These are phyloP conservation scores for Sphaerophoria taeniata DNA, from an alignment of 2,888 invertebrate genomes.

Conservation along the genomic window DNA sequence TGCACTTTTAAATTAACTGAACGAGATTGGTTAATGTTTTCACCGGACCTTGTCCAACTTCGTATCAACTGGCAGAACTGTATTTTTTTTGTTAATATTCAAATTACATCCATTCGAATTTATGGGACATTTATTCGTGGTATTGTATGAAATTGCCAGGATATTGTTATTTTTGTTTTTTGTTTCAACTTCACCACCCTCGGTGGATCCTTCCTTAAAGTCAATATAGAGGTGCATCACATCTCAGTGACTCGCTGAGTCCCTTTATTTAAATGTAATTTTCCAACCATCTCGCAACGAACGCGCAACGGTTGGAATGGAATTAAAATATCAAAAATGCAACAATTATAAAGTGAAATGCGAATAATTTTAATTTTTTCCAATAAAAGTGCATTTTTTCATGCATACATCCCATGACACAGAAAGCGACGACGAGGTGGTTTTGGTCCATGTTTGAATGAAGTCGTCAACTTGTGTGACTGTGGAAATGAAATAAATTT, in stretches of 20 bases:
- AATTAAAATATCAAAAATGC: slow-evolving; percentile 72
- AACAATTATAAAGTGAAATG: slow-evolving; percentile 70
- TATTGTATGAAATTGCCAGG: slow-evolving; percentile 33
- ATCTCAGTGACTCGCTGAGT: neutral
- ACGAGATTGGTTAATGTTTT: slow-evolving; percentile 68
- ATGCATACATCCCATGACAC: slow-evolving; percentile 60
- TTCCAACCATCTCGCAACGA: too few relatives aligned
- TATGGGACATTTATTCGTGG: slow-evolving; percentile 29
- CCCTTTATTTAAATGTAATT: too few relatives aligned
- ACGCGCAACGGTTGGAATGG: slow-evolving; percentile 36
- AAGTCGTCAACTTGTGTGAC: slow-evolving; percentile 51
- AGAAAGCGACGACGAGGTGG: slow-evolving; percentile 18
- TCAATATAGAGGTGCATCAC: slow-evolving; percentile 27
- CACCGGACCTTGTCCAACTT: slow-evolving; percentile 47
- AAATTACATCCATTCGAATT: neutral
- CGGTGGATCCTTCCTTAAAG: neutral
- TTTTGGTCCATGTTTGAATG: slow-evolving; percentile 20
- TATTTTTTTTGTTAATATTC: neutral
- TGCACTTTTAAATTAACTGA: slow-evolving; percentile 69
- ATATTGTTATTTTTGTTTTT: slow-evolving; percentile 14
- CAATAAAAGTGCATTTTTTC: slow-evolving; percentile 71
- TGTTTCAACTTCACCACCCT: neutral
- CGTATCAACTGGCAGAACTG: slow-evolving; percentile 32
- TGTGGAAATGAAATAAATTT: slow-evolving; percentile 50
- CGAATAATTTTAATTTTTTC: slow-evolving; percentile 62